Evolutionary conservation across 2,888 invertebrate genomes (phyloP).

Genomic region (Zonitis immaculata): DNA sequence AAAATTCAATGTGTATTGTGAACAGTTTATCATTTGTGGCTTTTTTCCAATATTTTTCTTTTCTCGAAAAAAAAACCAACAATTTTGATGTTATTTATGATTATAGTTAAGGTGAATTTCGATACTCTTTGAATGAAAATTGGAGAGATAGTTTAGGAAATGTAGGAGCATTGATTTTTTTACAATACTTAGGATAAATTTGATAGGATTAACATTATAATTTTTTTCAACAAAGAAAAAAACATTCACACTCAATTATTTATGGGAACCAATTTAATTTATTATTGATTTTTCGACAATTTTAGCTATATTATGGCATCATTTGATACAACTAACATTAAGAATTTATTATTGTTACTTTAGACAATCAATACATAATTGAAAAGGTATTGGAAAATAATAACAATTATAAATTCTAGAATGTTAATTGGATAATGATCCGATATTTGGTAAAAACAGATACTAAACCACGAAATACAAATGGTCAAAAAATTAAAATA

Average conservation of each 20-base stretch:
- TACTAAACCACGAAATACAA: constrained; percentile 3
- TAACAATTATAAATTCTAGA: neutral
- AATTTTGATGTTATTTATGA: neutral
- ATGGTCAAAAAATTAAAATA: constrained; percentile 1
- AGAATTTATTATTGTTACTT: neutral
- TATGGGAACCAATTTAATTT: neutral
- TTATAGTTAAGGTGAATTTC: neutral
- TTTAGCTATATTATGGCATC: neutral
- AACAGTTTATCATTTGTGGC: no score
- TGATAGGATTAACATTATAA: neutral
- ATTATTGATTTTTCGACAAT: neutral
- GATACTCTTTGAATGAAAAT: neutral
- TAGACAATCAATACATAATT: no score
- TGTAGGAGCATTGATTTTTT: neutral
- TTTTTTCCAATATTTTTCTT: neutral
- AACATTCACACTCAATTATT: neutral
- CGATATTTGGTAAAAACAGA: neutral
- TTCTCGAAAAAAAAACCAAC: neutral
- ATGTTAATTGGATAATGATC: neutral
- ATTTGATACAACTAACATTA: neutral
- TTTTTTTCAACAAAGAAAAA: neutral
- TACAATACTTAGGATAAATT: neutral
- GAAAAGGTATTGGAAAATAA: no score
- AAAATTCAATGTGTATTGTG: neutral
- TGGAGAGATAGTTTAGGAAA: neutral